A percentile compares a stretch with the other conserved stretches of the same genome.
These are phyloP conservation scores for Anhinga rufa DNA, from an alignment of 2,113 vertebrate species.

Conservation along the genomic window DNA sequence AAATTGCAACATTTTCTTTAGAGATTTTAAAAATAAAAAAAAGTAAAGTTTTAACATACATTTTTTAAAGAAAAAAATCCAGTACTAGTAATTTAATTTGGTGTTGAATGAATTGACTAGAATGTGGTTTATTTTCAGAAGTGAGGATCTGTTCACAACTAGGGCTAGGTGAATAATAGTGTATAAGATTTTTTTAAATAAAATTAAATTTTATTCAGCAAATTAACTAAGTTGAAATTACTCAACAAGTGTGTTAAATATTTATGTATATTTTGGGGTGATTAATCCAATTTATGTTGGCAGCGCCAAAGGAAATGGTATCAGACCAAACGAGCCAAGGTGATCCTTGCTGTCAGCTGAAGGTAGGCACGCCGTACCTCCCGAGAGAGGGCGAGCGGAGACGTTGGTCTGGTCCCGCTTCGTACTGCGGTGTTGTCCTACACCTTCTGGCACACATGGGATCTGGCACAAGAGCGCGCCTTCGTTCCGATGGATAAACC, in stretches of 20 bases:
- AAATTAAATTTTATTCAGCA: constrained; percentile 69
- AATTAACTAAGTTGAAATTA: constrained; percentile 46
- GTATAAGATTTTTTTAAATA: constrained; percentile 68
- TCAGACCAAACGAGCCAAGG: background rate
- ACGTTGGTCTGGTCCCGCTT: rapidly evolving
- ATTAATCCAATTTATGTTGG: background rate
- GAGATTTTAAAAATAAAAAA: constrained; percentile 63
- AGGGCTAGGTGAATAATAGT: constrained; percentile 64
- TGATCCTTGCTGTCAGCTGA: background rate
- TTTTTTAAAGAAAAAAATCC: constrained; percentile 51
- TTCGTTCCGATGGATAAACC: background rate
- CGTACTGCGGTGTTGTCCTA: no score
- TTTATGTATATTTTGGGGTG: background rate
- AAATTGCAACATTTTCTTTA: constrained; percentile 48
- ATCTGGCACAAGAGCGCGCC: rapidly evolving
- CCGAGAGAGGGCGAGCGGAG: background rate
- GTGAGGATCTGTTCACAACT: constrained; percentile 62
- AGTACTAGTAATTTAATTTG: constrained; percentile 65
- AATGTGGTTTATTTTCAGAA: constrained; percentile 67
- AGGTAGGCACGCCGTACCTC: background rate
- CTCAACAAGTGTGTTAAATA: constrained; percentile 11
- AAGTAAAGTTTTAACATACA: constrained; percentile 61
- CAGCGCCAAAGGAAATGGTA: background rate
- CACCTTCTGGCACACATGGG: rapidly evolving
- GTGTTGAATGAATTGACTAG: constrained; percentile 62